phyloP scores from a whole-genome alignment of 2,113 vertebrate species.

The Leptobrachium ailaonicum region DNA sequence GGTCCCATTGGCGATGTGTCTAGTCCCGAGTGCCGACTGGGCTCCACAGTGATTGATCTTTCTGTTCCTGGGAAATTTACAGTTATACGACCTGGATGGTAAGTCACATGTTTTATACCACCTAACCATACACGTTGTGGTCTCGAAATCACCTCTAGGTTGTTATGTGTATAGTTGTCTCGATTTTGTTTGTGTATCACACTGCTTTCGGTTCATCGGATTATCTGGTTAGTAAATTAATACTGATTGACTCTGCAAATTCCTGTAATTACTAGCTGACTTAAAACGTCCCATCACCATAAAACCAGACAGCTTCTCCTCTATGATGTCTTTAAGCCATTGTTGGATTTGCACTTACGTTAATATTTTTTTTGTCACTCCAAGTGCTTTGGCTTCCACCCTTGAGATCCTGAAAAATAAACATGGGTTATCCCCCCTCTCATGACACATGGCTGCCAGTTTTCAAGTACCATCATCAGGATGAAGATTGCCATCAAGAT shows the following conservation, averaged over 20 bases:
- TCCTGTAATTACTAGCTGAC: too few relatives aligned
- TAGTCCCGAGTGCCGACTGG: slow-evolving; percentile 79
- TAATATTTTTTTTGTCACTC: slow-evolving; percentile 30
- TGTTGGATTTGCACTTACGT: background rate
- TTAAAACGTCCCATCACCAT: too few relatives aligned
- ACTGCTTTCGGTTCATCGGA: too few relatives aligned
- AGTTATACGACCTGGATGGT: slow-evolving; percentile 91
- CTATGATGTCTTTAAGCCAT: too few relatives aligned
- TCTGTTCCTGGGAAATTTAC: slow-evolving; percentile 79
- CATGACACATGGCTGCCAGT: slow-evolving; percentile 5
- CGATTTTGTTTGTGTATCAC: too few relatives aligned
- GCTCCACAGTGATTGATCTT: slow-evolving; percentile 90
- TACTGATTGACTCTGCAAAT: too few relatives aligned
- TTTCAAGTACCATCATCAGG: too few relatives aligned
- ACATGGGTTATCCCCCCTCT: slow-evolving; percentile 69
- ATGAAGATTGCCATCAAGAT: background rate
- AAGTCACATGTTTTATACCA: slow-evolving; percentile 52
- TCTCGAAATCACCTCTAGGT: too few relatives aligned
- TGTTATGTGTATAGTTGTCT: too few relatives aligned
- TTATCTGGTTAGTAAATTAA: too few relatives aligned
- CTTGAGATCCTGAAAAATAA: slow-evolving; percentile 76
- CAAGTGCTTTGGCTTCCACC: slow-evolving; percentile 79
- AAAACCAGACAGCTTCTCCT: too few relatives aligned
- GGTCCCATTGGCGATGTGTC: slow-evolving; percentile 78
- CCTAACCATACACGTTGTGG: too few relatives aligned